These are phyloP conservation scores for Tipula vernalis DNA, from an alignment of 2,888 invertebrate species.

Conservation along the genomic window DNA sequence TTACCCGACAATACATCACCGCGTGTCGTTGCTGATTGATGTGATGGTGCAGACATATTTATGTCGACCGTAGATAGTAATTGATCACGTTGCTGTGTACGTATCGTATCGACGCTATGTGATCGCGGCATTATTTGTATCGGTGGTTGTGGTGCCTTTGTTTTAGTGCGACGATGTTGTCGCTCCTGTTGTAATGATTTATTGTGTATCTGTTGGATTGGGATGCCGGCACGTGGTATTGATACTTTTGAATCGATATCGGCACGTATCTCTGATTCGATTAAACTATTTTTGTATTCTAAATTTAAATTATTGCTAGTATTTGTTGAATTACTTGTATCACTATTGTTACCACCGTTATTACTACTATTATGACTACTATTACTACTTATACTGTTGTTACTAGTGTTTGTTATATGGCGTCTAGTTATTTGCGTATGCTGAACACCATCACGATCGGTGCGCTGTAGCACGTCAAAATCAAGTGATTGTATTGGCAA, in stretches of 20 bases:
- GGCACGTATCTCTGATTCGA: slow-evolving; percentile 16
- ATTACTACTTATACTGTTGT: neutral
- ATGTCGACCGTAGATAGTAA: neutral
- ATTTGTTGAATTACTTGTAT: neutral
- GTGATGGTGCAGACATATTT: neutral
- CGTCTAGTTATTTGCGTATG: slow-evolving; percentile 32
- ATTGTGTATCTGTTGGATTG: neutral
- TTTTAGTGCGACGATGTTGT: slow-evolving; percentile 24
- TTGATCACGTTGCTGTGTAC: slow-evolving; percentile 15
- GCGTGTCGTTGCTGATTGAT: neutral
- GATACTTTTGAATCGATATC: slow-evolving; percentile 17
- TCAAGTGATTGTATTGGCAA: slow-evolving; percentile 19
- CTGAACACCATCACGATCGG: slow-evolving; percentile 23
- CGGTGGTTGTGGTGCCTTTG: slow-evolving; percentile 26
- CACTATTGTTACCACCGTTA: neutral
- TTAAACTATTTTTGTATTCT: slow-evolving; percentile 16
- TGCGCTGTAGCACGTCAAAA: slow-evolving; percentile 22
- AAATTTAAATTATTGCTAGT: slow-evolving; percentile 9
- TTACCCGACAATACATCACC: slow-evolving; percentile 15
- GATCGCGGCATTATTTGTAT: slow-evolving; percentile 22
- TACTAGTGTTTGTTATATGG: slow-evolving; percentile 12
- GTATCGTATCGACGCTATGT: slow-evolving; percentile 34
- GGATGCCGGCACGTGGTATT: slow-evolving; percentile 19
- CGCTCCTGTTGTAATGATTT: neutral
- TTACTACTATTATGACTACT: neutral